Conservation (phyloP, 2,888 invertebrate genomes). For the Ptilodon capucinus region DNA sequence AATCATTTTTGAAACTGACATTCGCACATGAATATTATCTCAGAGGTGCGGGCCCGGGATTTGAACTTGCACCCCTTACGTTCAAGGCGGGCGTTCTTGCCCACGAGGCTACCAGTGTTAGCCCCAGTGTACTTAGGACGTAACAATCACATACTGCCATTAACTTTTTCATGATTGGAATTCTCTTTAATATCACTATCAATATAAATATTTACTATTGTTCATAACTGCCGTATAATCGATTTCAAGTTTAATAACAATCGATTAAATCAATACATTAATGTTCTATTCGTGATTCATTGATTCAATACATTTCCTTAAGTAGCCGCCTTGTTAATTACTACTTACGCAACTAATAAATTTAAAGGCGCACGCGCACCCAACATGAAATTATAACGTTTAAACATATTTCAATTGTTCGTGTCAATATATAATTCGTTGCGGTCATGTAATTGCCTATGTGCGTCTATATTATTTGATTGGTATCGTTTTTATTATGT, state of each 20-base stretch:
- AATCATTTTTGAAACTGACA: too few species aligned
- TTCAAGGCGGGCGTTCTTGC: too few species aligned
- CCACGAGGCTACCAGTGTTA: too few species aligned
- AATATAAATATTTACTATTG: not conserved
- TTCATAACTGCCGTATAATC: constrained; percentile 1
- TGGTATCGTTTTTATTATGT: constrained; percentile 5
- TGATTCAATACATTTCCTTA: constrained; percentile 7
- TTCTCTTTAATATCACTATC: not conserved
- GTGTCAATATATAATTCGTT: constrained; percentile 13
- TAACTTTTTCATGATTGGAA: too few species aligned
- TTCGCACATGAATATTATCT: too few species aligned
- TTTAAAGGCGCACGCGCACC: constrained; percentile 8
- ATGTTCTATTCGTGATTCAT: not conserved
- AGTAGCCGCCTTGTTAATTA: constrained; percentile 7
- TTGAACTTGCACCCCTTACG: too few species aligned
- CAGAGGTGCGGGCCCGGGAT: too few species aligned
- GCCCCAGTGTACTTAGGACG: too few species aligned
- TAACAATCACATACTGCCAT: not conserved
- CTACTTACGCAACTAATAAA: constrained; percentile 14
- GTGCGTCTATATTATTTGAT: constrained; percentile 6
- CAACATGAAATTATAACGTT: constrained; percentile 4
- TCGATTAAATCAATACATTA: not conserved
- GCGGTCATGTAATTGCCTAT: constrained; percentile 7
- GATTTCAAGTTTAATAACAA: not conserved
- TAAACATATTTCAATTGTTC: constrained; percentile 5